Base-by-base conservation (phyloP, 2,113 vertebrate species). In the Rhombomys opimus region DNA sequence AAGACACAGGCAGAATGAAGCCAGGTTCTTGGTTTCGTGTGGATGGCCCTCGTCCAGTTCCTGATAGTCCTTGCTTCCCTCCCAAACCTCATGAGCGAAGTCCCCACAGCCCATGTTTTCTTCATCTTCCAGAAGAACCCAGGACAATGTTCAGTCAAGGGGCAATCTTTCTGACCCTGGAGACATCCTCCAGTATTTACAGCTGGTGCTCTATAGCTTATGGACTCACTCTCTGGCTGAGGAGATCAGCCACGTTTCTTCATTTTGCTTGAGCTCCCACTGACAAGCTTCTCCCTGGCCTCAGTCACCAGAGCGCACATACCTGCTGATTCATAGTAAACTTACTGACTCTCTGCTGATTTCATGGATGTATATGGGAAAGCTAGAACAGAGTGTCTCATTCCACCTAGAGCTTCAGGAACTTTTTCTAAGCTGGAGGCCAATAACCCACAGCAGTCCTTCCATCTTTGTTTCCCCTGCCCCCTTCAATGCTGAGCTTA, bases 131-230 rank as follows among this genome's bases (percentile, higher is more conserved):
- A 22, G 89, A 27, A 20, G 67, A 54, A 38, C n/a, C 57, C 13
- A 81, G 78, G 13, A 14, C 35, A 17, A 25, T 14, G 0, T 77
- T 17, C 23, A 6, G 13, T 22, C 12, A 0, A 6, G n/a, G 25
- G 10, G 7, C 4, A 0, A 7, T 32, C 22, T 35, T 57, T 30
- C 6, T 91, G 4, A 5, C n/a, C 4, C 5, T 0, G 0, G 57
- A 22, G 72, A 38, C 38, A 0, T 0, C 0, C 0, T 25, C 38
- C 59, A 17, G 30, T 0, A 8, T 0, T 5, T 5, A 25, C 14
- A 0, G 3, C 6, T 0, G 68, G 12, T 0, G 59, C 50, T 35
- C 6, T 4, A 78, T 1, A 41, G 35, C 11, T 3, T 22, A 1
- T 0, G 17, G 14, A 6, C 9, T 32, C 4, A 13, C 38, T 1